phyloP scores from a whole-genome alignment of 2,113 vertebrate genomes.

The Malaclemys terrapin region DNA sequence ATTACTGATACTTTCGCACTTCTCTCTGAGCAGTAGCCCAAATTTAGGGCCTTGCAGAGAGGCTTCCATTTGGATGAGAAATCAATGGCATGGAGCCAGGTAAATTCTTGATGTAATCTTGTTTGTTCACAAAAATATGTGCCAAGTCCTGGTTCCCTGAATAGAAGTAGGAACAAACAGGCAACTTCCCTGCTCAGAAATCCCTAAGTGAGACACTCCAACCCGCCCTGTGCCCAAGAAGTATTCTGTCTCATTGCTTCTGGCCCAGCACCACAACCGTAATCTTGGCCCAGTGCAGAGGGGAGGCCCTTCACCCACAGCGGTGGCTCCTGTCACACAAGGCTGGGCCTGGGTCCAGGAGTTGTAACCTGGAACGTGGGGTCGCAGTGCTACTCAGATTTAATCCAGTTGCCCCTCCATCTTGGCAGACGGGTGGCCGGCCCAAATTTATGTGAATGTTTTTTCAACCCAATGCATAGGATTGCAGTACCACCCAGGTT shows the following conservation, averaged over 20 bases:
- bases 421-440: too few relatives aligned
- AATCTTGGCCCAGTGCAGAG: too few relatives aligned
- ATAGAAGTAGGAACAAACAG: rapidly evolving
- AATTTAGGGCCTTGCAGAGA: neutral
- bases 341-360: too few relatives aligned
- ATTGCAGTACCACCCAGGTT: too few relatives aligned
- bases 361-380: too few relatives aligned
- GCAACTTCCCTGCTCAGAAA: neutral
- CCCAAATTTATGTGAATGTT: too few relatives aligned
- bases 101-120: rapidly evolving
- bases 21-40: neutral
- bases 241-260: neutral
- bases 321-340: too few relatives aligned
- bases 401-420: too few relatives aligned
- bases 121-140: neutral
- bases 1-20: neutral
- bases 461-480: too few relatives aligned
- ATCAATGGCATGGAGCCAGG: neutral
- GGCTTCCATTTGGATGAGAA: rapidly evolving
- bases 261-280: too few relatives aligned
- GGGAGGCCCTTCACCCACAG: too few relatives aligned
- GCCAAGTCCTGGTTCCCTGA: neutral
- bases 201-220: neutral
- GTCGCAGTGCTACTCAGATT: too few relatives aligned
- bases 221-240: neutral